Evolutionary conservation across 2,888 invertebrate species (phyloP), one percentile per base, ranked within the genome.

Genomic region (Prenolepis imparis): DNA sequence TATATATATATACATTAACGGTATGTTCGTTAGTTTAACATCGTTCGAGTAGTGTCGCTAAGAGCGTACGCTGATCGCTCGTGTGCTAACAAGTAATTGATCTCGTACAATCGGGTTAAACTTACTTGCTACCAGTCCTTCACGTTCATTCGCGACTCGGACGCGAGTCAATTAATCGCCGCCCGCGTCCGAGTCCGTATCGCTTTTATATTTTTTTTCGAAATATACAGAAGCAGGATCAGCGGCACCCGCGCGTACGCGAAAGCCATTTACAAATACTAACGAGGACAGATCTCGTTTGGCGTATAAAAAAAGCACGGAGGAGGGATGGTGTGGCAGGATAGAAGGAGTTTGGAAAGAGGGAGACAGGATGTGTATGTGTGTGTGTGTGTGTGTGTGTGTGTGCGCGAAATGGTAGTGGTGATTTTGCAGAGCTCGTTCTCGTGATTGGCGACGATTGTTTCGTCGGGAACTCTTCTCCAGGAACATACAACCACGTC

Each of bases 1-100:
- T 81, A 83, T 91, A 90, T 91, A 91, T 91, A 92, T 91, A 91
- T 91, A 92, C 90, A 92, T 90, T 87, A 87, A 91, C 88, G 78
- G 86, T 89, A 90, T 85, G 75, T 90, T 88, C 84, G 87, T 87
- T 78, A 85, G 83, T 90, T 89, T 87, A 91, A 90, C 91, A 91
- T 91, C 84, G 82, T 78, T 89, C 74, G 89, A 87, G 89, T 90
- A 89, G 88, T 90, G 87, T 87, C 75, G 70, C 86, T 87, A 88
- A 89, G 78, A 78, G 82, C 84, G 82, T 86, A 84, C 85, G 88
- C 81, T 89, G 87, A 88, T 89, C 89, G 85, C 85, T 85, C 72
- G 78, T 78, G 70, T 78, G 68, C 90, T 91, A 91, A 90, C 90
- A 90, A 75, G 88, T 89, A 86, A 88, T 90, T 90, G 86, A 90